Evolutionary conservation across 2,888 invertebrate species (phyloP), one percentile per base, ranked within the genome.

Genomic region (Drosophila anomalata): DNA sequence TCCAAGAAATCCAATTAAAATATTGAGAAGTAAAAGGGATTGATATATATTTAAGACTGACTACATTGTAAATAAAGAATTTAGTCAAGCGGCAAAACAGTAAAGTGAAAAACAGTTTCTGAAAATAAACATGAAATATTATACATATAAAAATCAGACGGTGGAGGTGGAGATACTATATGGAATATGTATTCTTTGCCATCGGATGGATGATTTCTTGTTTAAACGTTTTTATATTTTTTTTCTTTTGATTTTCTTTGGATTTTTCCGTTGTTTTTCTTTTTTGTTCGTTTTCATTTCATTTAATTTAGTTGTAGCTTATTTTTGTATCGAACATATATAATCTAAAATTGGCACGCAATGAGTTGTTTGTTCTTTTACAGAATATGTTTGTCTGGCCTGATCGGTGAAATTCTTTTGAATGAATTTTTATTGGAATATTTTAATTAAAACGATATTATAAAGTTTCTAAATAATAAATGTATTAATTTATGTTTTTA

Each of bases 241-340:
- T 11, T 58, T 58, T 47, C 33, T 51, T 4, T 17, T 4, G 20
- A 17, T 17, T 17, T 51, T 17, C 51, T 39, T 44, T 63, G 63
- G 63, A 66, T 63, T 66, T 63, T 63, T 66, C 67, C 67, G 63
- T 66, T 46, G 29, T 66, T 52, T 62, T 56, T 65, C 46, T n/a
- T 44, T 29, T 51, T 39, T 33, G 46, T 58, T 58, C 59, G 47
- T 60, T 82, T 79, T 68, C 63, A 54, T 68, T 83, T 77, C 66
- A 52, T 75, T 84, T 63, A 60, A 72, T 77, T 79, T 66, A 61
- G 71, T 77, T 75, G 41, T 67, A 60, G 26, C 39, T 79, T 80
- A 80, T 80, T 80, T 80, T 72, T 87, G 86, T 86, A 79, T 53
- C 42, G 58, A 61, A 69, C 53, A 51, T 86, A 82, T 77, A 79